phyloP scores from a whole-genome alignment of 2,113 vertebrate species.

The Ibidorhyncha struthersii region DNA sequence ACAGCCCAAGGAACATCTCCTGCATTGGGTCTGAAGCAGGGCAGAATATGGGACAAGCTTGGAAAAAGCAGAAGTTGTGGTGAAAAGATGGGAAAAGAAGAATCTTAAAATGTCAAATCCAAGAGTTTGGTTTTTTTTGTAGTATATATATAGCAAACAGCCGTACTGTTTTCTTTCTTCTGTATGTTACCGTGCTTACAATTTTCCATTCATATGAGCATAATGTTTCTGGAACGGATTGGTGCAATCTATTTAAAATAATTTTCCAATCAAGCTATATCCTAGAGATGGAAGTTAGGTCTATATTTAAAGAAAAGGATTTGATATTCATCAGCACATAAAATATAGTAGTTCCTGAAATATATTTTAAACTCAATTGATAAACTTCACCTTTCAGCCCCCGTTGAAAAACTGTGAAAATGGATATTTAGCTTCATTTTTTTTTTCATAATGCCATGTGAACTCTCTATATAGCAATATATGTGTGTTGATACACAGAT shows the following conservation, averaged over 20 bases:
- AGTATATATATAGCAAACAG: background rate
- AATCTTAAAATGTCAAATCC: background rate
- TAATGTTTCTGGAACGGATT: background rate
- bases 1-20: background rate
- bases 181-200: background rate
- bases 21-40: background rate
- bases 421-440: background rate
- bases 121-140: background rate
- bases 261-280: slow-evolving; percentile 63
- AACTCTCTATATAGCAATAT: background rate
- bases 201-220: slow-evolving; percentile 32
- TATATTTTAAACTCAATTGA: slow-evolving; percentile 17
- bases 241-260: slow-evolving; percentile 32
- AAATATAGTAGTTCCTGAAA: slow-evolving; percentile 54
- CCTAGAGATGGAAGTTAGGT: slow-evolving; percentile 38
- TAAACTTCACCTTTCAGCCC: background rate
- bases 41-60: background rate
- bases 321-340: slow-evolving; percentile 35
- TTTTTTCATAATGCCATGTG: background rate
- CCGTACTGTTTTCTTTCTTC: background rate
- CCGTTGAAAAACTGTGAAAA: background rate
- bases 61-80: background rate
- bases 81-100: background rate
- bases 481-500: background rate
- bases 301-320: slow-evolving; percentile 43